Conservation (phyloP, 1,140 invertebrate genomes). For the Stegodyphus mimosarum region DNA sequence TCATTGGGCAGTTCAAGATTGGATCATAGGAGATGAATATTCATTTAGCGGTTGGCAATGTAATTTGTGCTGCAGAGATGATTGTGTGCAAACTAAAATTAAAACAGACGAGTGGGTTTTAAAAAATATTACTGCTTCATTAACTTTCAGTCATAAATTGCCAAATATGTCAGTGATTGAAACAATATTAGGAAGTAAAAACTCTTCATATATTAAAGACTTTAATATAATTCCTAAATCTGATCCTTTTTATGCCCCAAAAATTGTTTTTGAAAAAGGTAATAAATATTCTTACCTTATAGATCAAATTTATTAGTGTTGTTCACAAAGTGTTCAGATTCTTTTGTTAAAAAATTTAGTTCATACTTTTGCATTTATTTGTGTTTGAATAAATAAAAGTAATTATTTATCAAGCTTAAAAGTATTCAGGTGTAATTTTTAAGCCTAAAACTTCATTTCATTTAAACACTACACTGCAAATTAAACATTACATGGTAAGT, state of each 20-base stretch:
- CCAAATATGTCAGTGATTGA: slow-evolving; percentile 26
- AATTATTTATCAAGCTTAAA: too few species aligned
- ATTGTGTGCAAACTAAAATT: slow-evolving; percentile 10
- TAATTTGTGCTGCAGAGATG: slow-evolving; percentile 28
- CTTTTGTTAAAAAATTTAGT: too few species aligned
- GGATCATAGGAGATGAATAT: slow-evolving; percentile 15
- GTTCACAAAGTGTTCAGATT: too few species aligned
- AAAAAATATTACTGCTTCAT: slow-evolving; percentile 7
- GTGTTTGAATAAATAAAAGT: too few species aligned
- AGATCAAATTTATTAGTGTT: too few species aligned
- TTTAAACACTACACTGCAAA: too few species aligned
- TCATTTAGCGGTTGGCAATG: slow-evolving; percentile 52
- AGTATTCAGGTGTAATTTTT: too few species aligned
- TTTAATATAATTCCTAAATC: slow-evolving; percentile 3
- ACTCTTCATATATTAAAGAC: slow-evolving; percentile 3
- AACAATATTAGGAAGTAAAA: background rate
- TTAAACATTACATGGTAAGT: too few species aligned
- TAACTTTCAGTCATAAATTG: background rate
- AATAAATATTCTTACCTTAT: background rate
- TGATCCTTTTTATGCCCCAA: slow-evolving; percentile 38
- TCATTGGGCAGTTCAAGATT: slow-evolving; percentile 17
- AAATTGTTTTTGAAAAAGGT: slow-evolving; percentile 11
- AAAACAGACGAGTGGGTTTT: background rate
- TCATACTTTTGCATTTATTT: too few species aligned
- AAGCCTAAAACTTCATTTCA: too few species aligned